phyloP scores from a whole-genome alignment of 2,113 vertebrate species.

The Brachypteracias leptosomus region DNA sequence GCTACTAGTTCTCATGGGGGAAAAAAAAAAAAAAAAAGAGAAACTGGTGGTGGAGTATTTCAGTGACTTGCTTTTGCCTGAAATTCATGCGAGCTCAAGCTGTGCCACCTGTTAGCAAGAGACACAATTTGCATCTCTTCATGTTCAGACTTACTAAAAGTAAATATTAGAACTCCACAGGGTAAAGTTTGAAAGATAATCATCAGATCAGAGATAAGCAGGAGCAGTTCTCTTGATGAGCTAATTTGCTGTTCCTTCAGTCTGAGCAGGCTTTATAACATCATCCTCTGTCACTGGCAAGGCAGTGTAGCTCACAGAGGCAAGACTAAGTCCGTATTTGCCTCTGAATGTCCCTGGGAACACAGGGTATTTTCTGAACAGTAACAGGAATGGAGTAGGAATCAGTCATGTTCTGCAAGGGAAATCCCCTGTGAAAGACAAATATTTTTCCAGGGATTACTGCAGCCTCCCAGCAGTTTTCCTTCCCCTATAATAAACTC shows the following conservation, averaged over 20 bases:
- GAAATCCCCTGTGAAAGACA: background rate
- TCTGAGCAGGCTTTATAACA: background rate
- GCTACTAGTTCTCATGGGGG: background rate
- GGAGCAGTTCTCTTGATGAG: background rate
- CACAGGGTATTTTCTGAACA: background rate
- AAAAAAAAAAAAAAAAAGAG: background rate
- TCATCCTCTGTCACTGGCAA: background rate
- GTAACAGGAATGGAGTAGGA: background rate
- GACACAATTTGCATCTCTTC: constrained; percentile 17
- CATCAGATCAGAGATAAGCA: background rate
- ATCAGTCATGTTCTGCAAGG: background rate
- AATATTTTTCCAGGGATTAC: constrained; percentile 19
- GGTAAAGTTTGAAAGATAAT: constrained; percentile 21
- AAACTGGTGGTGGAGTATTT: background rate
- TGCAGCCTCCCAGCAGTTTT: background rate
- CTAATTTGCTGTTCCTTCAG: background rate
- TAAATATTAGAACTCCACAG: constrained; percentile 36
- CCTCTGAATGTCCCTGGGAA: background rate
- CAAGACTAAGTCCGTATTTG: background rate
- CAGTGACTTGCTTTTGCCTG: constrained; percentile 28
- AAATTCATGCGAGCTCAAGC: background rate
- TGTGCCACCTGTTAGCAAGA: constrained; percentile 28
- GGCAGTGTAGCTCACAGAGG: background rate
- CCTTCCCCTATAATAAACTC: background rate
- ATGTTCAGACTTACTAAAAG: background rate